A percentile compares a stretch with the other conserved stretches of the same genome.
Conservation (phyloP, 2,888 invertebrate genomes). For the Apeira syringaria region DNA sequence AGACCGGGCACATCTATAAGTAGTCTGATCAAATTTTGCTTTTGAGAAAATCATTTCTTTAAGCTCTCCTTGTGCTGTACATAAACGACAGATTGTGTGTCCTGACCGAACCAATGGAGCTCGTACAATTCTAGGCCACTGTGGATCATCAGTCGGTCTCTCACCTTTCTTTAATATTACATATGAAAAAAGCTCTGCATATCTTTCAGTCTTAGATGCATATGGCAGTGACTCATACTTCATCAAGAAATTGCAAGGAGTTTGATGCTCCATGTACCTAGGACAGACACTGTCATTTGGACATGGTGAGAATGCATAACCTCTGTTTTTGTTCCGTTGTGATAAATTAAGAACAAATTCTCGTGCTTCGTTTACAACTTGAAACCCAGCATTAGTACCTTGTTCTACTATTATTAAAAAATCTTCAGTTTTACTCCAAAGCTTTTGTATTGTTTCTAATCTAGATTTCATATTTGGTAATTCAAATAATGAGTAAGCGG, state of each 20-base stretch:
- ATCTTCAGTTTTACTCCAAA: constrained; percentile 94
- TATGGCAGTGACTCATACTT: constrained; percentile 84
- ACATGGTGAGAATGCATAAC: constrained; percentile 92
- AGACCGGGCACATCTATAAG: constrained; percentile 89
- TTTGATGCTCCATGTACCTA: constrained; percentile 83
- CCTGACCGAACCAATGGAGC: constrained; percentile 87
- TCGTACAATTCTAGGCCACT: constrained; percentile 92
- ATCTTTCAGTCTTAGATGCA: constrained; percentile 60
- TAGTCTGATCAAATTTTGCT: constrained; percentile 89
- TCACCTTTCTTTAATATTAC: constrained; percentile 91
- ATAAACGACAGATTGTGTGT: constrained; percentile 91
- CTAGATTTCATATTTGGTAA: constrained; percentile 86
- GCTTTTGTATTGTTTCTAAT: constrained; percentile 87
- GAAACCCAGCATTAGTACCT: constrained; percentile 92
- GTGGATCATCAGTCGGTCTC: constrained; percentile 70
- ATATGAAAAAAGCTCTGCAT: constrained; percentile 88
- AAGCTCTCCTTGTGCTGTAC: constrained; percentile 88
- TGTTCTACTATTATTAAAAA: constrained; percentile 93
- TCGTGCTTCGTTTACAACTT: constrained; percentile 92
- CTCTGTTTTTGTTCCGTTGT: constrained; percentile 47
- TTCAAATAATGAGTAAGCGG: constrained; percentile 92
- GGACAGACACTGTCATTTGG: constrained; percentile 93
- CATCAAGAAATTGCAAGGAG: constrained; percentile 91
- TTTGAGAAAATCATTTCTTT: constrained; percentile 91
- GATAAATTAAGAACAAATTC: constrained; percentile 88